Conservation (phyloP, 2,797 vertebrate species). For the Sebastes iracundus region DNA sequence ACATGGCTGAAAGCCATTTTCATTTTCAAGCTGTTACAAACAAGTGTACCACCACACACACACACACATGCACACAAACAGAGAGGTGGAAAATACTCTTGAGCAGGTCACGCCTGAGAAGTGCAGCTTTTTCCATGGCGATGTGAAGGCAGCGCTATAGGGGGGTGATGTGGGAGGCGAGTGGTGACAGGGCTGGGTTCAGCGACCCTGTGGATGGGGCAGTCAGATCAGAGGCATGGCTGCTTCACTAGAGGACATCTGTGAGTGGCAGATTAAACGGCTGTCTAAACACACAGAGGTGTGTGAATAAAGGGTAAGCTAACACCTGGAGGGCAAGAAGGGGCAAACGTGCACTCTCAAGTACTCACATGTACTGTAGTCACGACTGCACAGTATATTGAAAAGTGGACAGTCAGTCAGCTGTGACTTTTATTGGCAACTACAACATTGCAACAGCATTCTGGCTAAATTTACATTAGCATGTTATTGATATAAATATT, state of each 20-base stretch:
- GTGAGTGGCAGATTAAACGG: constrained; percentile 78
- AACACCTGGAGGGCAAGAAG: constrained; percentile 46
- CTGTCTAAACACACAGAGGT: constrained; percentile 73
- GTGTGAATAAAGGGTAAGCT: constrained; percentile 71
- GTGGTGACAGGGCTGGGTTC: constrained; percentile 82
- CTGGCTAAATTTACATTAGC: neutral
- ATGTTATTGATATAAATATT: constrained; percentile 7
- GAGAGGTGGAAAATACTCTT: constrained; percentile 82
- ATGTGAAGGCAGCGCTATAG: constrained; percentile 63
- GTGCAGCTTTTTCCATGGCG: constrained; percentile 79
- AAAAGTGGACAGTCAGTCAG: neutral
- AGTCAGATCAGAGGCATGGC: constrained; percentile 77
- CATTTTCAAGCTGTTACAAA: constrained; percentile 37
- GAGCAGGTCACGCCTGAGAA: constrained; percentile 76
- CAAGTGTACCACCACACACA: constrained; percentile 11
- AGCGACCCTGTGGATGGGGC: constrained; percentile 61
- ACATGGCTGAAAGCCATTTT: neutral
- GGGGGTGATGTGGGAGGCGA: constrained; percentile 76
- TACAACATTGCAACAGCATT: neutral
- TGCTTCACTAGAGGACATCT: constrained; percentile 71
- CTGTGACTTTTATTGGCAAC: neutral
- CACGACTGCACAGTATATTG: neutral
- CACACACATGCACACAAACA: constrained; percentile 4
- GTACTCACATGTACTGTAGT: constrained; percentile 9
- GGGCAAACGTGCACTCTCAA: constrained; percentile 35